Evolutionary conservation across 2,888 invertebrate genomes (phyloP), one percentile per base, ranked within the genome.

Genomic region (Dorcus parallelipipedus): DNA sequence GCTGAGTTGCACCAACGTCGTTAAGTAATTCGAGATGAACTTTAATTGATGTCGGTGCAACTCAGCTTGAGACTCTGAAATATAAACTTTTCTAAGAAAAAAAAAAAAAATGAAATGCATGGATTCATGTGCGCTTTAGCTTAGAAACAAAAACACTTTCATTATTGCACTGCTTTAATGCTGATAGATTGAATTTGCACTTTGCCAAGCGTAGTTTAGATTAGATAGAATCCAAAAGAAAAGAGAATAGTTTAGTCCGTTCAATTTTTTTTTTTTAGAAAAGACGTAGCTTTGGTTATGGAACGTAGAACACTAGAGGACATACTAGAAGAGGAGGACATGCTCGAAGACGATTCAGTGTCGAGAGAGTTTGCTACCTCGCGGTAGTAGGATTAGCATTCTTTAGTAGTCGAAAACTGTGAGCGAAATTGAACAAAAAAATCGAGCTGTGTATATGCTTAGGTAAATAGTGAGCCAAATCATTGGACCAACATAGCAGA

Each of bases 251-350:
- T 43, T 20, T 47, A 59, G 45, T 38, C 23, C 38, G 52, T 53
- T 52, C 33, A 49, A 10, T 71, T 70, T 66, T 20, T 14, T 20
- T 14, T 20, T 76, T 76, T 70, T 76, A 76, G 75, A 71, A 75
- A 72, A 69, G 71, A 74, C 69, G 73, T 73, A 69, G 71, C 73
- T 66, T 71, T 74, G 65, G 63, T 73, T 59, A 71, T 75, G 70
- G 75, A 76, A 63, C 71, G 68, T 60, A 68, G 73, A 66, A 68
- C 69, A 61, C 69, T 76, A 71, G 76, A 76, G 68, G 76, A 76
- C 60, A 76, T 76, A 59, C 60, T 74, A 71, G 76, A 76, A 71
- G 76, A 76, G 71, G 75, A 75, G 68, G 70, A 76, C 71, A 73
- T 73, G 69, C 69, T 70, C 70, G 75, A 74, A 71, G 74, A 75